These are phyloP conservation scores for Saccostrea echinata DNA, from an alignment of 1,140 invertebrate species.

Conservation along the genomic window DNA sequence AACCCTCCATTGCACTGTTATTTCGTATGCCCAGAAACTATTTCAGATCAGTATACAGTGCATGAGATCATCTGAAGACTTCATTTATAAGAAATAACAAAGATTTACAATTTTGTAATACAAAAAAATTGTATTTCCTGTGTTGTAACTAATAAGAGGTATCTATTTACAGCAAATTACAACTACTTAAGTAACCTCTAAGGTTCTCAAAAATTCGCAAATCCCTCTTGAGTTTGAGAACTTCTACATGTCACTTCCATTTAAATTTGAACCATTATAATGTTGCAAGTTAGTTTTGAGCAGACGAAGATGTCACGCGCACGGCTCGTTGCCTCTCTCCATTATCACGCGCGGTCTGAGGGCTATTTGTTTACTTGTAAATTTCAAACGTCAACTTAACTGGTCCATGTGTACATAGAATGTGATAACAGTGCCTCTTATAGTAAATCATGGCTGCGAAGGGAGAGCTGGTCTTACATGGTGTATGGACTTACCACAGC, in stretches of 20 bases:
- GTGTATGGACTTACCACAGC: background rate
- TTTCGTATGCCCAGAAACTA: too few species aligned
- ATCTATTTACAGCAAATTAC: background rate
- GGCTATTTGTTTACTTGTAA: constrained; percentile 21
- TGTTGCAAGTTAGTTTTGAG: constrained; percentile 1
- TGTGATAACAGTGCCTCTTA: background rate
- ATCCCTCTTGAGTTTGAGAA: background rate
- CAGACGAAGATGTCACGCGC: constrained; percentile 18
- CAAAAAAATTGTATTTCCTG: too few species aligned
- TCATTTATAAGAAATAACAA: too few species aligned
- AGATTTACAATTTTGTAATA: too few species aligned
- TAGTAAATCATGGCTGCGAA: background rate
- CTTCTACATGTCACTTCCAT: background rate
- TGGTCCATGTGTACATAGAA: background rate
- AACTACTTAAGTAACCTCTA: background rate
- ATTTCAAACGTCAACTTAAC: constrained; percentile 20
- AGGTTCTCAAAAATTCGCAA: background rate
- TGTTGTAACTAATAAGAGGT: too few species aligned
- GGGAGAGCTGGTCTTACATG: background rate
- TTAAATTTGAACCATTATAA: constrained; percentile 8
- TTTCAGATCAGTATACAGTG: too few species aligned
- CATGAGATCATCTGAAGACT: too few species aligned
- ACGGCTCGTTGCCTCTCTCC: background rate
- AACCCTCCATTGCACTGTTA: too few species aligned
- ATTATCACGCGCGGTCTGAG: background rate